A percentile compares a stretch with the other conserved stretches of the same genome.
These are phyloP conservation scores for Jacana jacana DNA, from an alignment of 2,113 vertebrate species.

Conservation along the genomic window DNA sequence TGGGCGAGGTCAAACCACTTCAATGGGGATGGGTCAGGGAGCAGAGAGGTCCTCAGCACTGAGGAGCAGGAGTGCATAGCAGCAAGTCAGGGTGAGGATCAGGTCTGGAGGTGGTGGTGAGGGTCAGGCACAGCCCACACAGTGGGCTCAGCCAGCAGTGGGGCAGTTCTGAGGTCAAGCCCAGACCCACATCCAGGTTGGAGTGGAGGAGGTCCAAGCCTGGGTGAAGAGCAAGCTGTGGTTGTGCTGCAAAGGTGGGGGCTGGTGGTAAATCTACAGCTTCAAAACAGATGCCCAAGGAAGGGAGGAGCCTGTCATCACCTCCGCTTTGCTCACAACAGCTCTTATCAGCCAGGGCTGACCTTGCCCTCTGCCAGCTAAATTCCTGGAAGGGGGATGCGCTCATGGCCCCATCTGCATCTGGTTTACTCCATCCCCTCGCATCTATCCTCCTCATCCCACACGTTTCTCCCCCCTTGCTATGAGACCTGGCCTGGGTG, in stretches of 20 bases:
- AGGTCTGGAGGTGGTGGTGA: neutral
- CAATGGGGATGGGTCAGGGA: neutral
- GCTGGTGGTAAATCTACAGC: neutral
- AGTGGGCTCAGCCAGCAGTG: neutral
- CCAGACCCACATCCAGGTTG: no score
- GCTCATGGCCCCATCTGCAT: no score
- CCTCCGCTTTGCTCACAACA: neutral
- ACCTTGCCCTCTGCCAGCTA: neutral
- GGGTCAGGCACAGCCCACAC: neutral
- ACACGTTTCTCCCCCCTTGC: neutral
- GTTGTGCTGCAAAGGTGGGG: neutral
- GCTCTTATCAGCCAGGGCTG: neutral
- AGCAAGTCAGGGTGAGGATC: neutral
- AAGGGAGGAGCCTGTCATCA: neutral
- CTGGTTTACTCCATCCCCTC: neutral
- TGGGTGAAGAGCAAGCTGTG: neutral
- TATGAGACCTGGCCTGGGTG: neutral
- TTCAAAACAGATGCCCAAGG: neutral
- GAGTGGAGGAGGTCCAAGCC: neutral
- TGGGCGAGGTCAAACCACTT: neutral
- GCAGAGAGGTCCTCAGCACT: neutral
- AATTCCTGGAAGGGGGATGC: neutral
- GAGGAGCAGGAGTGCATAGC: neutral
- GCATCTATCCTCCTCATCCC: neutral
- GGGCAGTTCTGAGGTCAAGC: neutral